A percentile compares a stretch with the other conserved stretches of the same genome.
These are phyloP conservation scores for Gandaritis pyraliata DNA, from an alignment of 2,888 invertebrate genomes.

Conservation along the genomic window DNA sequence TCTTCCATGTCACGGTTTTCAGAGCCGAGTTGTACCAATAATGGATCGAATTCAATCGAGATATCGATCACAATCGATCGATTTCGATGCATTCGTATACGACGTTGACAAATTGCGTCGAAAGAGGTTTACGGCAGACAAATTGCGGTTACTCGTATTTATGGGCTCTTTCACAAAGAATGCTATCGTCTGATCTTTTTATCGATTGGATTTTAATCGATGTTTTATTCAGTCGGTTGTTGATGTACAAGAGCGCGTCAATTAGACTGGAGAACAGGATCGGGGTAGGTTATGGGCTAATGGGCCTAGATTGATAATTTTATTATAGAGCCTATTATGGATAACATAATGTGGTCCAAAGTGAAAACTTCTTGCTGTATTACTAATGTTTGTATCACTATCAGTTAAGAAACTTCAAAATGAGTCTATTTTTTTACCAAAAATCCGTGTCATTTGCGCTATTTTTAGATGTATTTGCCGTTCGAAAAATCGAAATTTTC, in stretches of 20 bases:
- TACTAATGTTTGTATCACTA: no score
- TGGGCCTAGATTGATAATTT: background rate
- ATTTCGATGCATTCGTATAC: slow-evolving; percentile 64
- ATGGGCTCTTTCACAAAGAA: slow-evolving; percentile 28
- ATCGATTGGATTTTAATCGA: slow-evolving; percentile 53
- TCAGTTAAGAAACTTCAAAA: no score
- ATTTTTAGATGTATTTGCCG: no score
- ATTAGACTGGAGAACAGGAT: slow-evolving; percentile 6
- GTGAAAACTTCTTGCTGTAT: no score
- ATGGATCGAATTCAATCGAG: slow-evolving; percentile 69
- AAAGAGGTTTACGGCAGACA: slow-evolving; percentile 69
- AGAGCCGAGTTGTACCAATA: slow-evolving; percentile 1
- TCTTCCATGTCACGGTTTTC: no score
- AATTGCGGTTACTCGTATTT: slow-evolving; percentile 76
- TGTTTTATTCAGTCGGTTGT: slow-evolving; percentile 41
- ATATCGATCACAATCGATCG: slow-evolving; percentile 74
- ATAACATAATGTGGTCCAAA: no score
- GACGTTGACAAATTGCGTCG: slow-evolving; percentile 74
- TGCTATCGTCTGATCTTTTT: slow-evolving; percentile 35
- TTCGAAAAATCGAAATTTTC: no score
- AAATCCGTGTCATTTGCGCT: no score
- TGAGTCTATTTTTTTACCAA: no score
- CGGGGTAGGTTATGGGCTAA: background rate
- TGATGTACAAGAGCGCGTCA: slow-evolving; percentile 19
- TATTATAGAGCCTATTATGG: no score